Conservation (phyloP, 2,113 vertebrate genomes). For the Speoplatyrhinus poulsoni region DNA sequence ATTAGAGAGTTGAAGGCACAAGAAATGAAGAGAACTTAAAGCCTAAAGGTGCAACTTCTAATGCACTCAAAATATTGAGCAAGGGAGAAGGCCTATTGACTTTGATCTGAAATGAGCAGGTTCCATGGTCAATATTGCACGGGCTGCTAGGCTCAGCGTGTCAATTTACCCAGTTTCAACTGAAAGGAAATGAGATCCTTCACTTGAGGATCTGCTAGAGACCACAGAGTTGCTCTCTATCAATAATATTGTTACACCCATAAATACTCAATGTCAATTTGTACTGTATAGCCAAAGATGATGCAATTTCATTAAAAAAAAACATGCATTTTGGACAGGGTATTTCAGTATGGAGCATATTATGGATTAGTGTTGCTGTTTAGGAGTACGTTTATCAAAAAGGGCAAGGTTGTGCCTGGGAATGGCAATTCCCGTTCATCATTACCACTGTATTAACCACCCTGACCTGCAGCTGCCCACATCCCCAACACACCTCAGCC, state of each 20-base stretch:
- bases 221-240: conserved; percentile 16
- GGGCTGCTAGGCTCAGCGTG: conserved; percentile 41
- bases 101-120: conserved; percentile 72
- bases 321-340: no score
- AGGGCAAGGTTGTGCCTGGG: no score
- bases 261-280: background rate
- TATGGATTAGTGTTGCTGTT: no score
- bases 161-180: conserved; percentile 57
- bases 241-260: conserved; percentile 13
- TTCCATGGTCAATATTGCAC: conserved; percentile 74
- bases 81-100: conserved; percentile 58
- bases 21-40: conserved; percentile 15
- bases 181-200: conserved; percentile 56
- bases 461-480: no score
- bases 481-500: no score
- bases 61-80: conserved; percentile 60
- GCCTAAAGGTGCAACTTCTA: conserved; percentile 42
- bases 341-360: no score
- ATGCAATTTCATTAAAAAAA: no score
- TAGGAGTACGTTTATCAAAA: no score
- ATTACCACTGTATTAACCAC: no score
- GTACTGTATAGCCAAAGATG: background rate
- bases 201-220: conserved; percentile 47
- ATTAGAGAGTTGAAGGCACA: background rate
- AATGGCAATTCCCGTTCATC: no score